Evolutionary conservation across 2,797 vertebrate genomes (phyloP), one percentile per base, ranked within the genome.

Genomic region (Hyperoplus lanceolatus): DNA sequence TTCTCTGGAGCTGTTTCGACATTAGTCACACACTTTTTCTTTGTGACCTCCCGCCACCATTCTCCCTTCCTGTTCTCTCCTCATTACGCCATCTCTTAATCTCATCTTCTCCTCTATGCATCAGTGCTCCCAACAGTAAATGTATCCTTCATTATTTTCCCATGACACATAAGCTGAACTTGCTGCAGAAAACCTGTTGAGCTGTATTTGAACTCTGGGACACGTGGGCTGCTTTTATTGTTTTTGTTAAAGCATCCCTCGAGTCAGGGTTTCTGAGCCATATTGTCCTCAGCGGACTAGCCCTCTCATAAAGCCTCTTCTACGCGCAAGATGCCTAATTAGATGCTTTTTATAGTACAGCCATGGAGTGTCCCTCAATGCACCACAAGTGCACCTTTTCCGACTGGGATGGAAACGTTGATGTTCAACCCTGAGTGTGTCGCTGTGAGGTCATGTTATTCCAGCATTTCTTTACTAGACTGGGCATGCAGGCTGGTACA

Each of bases 11-110:
- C 75, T 85, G 81, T 87, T 92, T 87, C 48, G 48, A 91, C 80
- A 79, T 94, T 92, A 90, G 91, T 93, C 90, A 90, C 91, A 84
- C 86, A 88, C 90, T 88, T 90, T 29, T 86, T 92, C 81, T 89
- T 78, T 70, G 57, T 58, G 56, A 67, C 77, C 83, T 86, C 87
- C 77, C 49, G 49, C 82, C 70, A 77, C 78, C 75, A 38, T 64
- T 79, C 81, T 84, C 74, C 80, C 80, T 90, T 89, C 89, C 88
- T 87, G 86, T 29, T 29, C 82, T 87, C 89, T 86, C 75, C 83
- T 84, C 76, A 81, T 84, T 90, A 89, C 83, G 39, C 82, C 80
- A 86, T 82, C 54, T 87, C 88, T 86, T 92, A 90, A 91, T 92
- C 93, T 90, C 78, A 86, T 77, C 73, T 67, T 79, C 65, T 69